Base-by-base conservation (phyloP, 2,113 vertebrate genomes). In the Grammomys dolichurus region DNA sequence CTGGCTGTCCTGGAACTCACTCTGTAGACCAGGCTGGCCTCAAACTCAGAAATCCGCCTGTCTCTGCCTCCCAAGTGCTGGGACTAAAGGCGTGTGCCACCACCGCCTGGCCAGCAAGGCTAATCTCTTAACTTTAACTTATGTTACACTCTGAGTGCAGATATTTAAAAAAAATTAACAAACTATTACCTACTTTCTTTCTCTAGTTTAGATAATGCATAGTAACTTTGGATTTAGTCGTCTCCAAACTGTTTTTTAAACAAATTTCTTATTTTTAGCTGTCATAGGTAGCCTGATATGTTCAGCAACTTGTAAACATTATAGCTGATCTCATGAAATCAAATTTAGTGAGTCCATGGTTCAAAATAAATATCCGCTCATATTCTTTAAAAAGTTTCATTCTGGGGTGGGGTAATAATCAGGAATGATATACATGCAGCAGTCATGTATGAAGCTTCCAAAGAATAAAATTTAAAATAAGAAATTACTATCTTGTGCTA, bases 221-320 rank as follows among this genome's bases (percentile, higher is more conserved):
- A 95, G 77, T 88, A 94, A 97, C 80, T 87, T 51, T 81, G 33
- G 22, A 26, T 82, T 93, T 89, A 65, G 67, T 56, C 19, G 87
- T 2, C 43, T 67, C 51, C 8, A 85, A 94, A 73, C 24, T 94
- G 51, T 7, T 94, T 96, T 97, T 92, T 67, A 92, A 93, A 89
- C 58, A 87, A 86, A 89, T 43, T 90, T 22, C 13, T 58, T 75
- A 36, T 91, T 51, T 85, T 80, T 13, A 7, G 20, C 46, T 96
- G 46, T 87, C 46, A 75, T 48, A 77, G 51, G 28, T 19, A 85
- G 24, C 65, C 22, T 93, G 16, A n/a, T 87, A 78, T 51, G 31
- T 36, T 69, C 65, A 95, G 7, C 86, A 82, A 87, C 40, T 54
- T 43, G 89, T 60, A 3, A 96, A 75, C 9, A 95, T 93, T 31